A percentile compares a stretch with the other conserved stretches of the same genome.
phyloP scores from a whole-genome alignment of 2,797 vertebrate species.

The Salarias fasciatus region DNA sequence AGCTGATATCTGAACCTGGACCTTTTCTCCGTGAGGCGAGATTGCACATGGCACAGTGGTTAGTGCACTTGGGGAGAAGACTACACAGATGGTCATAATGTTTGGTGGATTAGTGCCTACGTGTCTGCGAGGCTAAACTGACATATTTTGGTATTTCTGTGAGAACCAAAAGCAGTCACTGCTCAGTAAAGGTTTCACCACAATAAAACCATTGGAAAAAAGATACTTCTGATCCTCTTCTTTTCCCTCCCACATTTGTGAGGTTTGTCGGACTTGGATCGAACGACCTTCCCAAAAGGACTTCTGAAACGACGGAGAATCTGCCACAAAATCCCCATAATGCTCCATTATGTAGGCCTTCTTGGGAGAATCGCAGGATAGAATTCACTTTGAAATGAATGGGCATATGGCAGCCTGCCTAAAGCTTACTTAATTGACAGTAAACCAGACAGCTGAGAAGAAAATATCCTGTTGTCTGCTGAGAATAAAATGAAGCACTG shows the following conservation, averaged over 20 bases:
- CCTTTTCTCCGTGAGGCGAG: too few species aligned
- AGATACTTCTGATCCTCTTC: too few species aligned
- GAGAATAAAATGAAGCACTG: neutral
- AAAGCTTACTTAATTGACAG: constrained; percentile 37
- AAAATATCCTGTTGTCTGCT: constrained; percentile 18
- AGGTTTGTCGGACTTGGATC: constrained; percentile 11
- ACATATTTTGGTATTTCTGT: too few species aligned
- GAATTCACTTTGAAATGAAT: constrained; percentile 28
- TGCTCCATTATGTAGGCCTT: constrained; percentile 39
- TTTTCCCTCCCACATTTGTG: too few species aligned
- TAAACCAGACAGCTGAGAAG: constrained; percentile 11
- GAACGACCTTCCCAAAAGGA: constrained; percentile 4
- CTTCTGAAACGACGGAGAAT: constrained; percentile 29
- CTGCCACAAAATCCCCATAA: constrained; percentile 27
- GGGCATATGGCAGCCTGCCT: constrained; percentile 22
- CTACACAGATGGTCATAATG: too few species aligned
- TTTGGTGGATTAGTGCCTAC: too few species aligned
- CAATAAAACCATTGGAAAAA: too few species aligned
- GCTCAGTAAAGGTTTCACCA: neutral
- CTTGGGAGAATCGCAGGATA: constrained; percentile 13
- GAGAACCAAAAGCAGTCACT: neutral
- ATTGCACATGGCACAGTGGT: too few species aligned
- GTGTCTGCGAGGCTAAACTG: too few species aligned
- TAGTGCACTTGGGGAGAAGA: too few species aligned
- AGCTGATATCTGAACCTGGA: too few species aligned